Evolutionary conservation across 2,888 invertebrate genomes (phyloP), one percentile per base, ranked within the genome.

Genomic region (Exephanes ischioxanthus): DNA sequence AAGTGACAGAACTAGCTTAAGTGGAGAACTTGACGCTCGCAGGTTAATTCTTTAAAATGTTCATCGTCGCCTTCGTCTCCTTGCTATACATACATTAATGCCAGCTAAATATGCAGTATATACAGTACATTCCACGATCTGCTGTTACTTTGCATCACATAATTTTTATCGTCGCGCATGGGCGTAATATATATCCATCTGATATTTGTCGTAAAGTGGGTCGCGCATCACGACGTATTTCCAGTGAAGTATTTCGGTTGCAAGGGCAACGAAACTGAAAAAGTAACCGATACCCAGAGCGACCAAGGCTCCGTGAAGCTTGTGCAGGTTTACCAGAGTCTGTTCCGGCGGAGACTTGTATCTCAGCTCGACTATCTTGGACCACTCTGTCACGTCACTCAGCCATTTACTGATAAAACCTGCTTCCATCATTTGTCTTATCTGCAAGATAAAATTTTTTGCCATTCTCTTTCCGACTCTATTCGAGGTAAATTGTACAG

Each of bases 361-460:
- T 75, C 94, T 94, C 63, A 93, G 90, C 90, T 96, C 96, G 0
- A 94, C 94, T 83, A 95, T 95, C 68, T 95, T 93, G 2, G 96
- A 95, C 78, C 95, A 95, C 71, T 96, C 94, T 95, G 97, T 97
- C 0, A 96, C 96, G 92, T 97, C 97, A 83, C 95, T 96, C 1
- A 97, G 93, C 98, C 98, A 98, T 92, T 98, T 98, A 83, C 96
- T 95, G 0, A 97, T 95, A 5, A 98, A 94, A 14, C 98, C 98
- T 0, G 96, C 96, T 94, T 98, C 97, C 0, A 96, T 95, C 11
- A 97, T 95, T 71, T 96, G 94, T 88, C 96, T 94, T 61, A 98
- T 84, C 94, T 94, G 73, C 63, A 87, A 88, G 16, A 19, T 30
- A 1, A 33, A 48, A 73, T 26, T 37, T 5, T 6, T 5, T 41